Percentiles rank a stretch among this genome's conserved stretches.
phyloP scores from a whole-genome alignment of 2,797 vertebrate genomes.

The Manis javanica region DNA sequence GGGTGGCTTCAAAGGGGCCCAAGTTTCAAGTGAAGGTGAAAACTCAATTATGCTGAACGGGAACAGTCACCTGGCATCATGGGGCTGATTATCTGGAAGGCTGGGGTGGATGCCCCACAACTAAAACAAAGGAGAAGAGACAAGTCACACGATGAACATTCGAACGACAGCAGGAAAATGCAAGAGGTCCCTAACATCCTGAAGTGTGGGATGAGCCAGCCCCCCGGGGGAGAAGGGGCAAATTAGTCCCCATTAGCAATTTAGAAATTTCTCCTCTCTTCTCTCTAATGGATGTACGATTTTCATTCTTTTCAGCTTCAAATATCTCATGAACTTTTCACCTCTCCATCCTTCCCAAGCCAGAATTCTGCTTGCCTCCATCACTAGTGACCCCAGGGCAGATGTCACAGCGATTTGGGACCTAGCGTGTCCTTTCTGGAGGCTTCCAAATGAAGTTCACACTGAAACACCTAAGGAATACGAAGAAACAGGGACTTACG shows the following conservation, averaged over 20 bases:
- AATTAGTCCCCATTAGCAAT: constrained; percentile 40
- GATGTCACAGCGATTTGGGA: neutral
- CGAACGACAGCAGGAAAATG: constrained; percentile 3
- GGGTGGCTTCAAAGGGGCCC: constrained; percentile 43
- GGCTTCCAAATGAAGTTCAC: neutral
- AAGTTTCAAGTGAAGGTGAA: constrained; percentile 61
- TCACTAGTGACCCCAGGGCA: neutral
- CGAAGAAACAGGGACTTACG: neutral
- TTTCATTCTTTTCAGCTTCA: constrained; percentile 44
- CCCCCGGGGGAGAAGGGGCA: neutral
- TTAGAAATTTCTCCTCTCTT: constrained; percentile 48
- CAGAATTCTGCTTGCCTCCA: neutral
- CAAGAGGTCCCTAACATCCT: neutral
- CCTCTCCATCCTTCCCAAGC: constrained; percentile 21
- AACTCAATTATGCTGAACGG: constrained; percentile 63
- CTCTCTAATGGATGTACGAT: constrained; percentile 15
- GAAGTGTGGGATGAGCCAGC: neutral
- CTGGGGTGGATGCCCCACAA: neutral
- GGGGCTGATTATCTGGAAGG: constrained; percentile 20
- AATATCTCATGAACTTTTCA: constrained; percentile 56
- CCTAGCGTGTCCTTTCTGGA: neutral
- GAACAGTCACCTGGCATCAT: constrained; percentile 32
- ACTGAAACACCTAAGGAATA: neutral
- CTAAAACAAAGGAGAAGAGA: neutral
- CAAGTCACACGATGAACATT: neutral